Evolutionary conservation across 2,113 vertebrate genomes (phyloP).

Genomic region (Neotoma lepida): DNA sequence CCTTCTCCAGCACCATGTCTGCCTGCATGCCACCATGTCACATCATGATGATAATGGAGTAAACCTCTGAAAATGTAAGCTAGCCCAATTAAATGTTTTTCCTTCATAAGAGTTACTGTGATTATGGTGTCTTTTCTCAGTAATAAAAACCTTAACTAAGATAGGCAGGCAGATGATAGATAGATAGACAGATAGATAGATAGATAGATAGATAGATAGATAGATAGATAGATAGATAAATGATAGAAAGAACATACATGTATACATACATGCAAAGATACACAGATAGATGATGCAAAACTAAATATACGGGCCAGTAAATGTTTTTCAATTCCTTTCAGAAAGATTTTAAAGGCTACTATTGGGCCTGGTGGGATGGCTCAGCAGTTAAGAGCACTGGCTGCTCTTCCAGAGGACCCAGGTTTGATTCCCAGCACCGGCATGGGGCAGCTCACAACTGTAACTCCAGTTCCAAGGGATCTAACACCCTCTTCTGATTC

Average conservation of each 20-base stretch:
- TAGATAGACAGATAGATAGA: neutral
- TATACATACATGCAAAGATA: neutral
- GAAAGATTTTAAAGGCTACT: neutral
- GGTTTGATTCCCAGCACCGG: neutral
- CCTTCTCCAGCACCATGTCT: neutral
- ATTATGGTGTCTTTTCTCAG: neutral
- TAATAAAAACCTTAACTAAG: neutral
- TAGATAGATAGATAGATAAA: neutral
- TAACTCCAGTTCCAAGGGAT: neutral
- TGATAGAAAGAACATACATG: neutral
- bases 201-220: neutral
- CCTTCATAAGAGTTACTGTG: neutral
- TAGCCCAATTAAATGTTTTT: neutral
- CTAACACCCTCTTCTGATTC: neutral
- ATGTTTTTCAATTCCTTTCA: constrained; percentile 43
- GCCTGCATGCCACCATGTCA: neutral
- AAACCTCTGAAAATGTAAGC: neutral
- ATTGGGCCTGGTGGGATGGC: neutral
- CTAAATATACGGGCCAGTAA: constrained; percentile 31
- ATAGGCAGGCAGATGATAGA: neutral
- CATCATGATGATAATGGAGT: neutral
- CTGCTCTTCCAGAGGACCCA: neutral
- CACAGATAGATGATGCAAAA: neutral
- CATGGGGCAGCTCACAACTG: neutral
- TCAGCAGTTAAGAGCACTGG: neutral